Conservation (phyloP, 2,888 invertebrate genomes). For the Chamaedrilus cognettii region DNA sequence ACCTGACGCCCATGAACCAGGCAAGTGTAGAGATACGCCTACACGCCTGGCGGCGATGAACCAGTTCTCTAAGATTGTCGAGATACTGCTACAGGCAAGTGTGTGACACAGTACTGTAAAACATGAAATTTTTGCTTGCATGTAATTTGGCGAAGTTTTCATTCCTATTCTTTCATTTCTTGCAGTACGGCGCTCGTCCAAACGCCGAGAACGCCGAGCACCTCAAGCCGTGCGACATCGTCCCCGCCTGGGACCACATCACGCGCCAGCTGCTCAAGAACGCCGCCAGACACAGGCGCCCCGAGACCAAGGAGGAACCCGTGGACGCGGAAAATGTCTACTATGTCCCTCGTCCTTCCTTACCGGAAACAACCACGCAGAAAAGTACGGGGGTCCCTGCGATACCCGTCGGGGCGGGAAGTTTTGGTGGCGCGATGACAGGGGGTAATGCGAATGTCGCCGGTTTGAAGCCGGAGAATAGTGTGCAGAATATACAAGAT, state of each 20-base stretch:
- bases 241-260: background rate
- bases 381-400: too few relatives aligned
- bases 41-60: conserved; percentile 2
- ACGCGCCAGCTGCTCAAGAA: background rate
- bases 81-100: background rate
- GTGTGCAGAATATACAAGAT: too few relatives aligned
- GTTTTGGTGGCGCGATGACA: too few relatives aligned
- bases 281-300: background rate
- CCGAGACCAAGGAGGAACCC: background rate
- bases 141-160: too few relatives aligned
- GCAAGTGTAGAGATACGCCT: background rate
- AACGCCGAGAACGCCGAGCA: conserved; percentile 2
- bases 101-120: too few relatives aligned
- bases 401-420: too few relatives aligned
- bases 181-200: background rate
- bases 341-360: background rate
- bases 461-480: too few relatives aligned
- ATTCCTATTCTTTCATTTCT: too few relatives aligned
- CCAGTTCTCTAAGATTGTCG: conserved; percentile 5
- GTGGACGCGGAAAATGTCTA: background rate
- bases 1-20: too few relatives aligned
- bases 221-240: background rate
- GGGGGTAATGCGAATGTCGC: too few relatives aligned
- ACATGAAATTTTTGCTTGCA: too few relatives aligned
- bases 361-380: too few relatives aligned